Percentiles rank a stretch among this genome's conserved stretches.
Evolutionary conservation across 2,113 vertebrate genomes (phyloP).

Genomic region (Entomyzon cyanotis): DNA sequence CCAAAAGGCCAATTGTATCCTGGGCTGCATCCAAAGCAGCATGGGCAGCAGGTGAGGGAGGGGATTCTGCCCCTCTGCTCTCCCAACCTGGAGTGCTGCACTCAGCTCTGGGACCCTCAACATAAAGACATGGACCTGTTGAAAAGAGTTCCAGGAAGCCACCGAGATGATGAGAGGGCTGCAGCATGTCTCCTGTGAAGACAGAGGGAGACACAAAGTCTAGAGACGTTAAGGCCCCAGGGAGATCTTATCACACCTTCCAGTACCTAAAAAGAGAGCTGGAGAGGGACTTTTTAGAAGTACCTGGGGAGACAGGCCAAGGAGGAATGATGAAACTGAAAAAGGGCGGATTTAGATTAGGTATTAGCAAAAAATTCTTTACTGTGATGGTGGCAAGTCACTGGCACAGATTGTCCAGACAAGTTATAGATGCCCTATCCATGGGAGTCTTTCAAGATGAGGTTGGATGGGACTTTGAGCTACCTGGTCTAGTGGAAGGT

Average conservation of each 20-base stretch:
- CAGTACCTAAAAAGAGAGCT: background rate
- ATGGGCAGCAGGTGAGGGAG: background rate
- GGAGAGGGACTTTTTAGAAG: background rate
- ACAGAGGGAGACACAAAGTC: background rate
- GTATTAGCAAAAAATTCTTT: background rate
- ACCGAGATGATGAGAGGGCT: background rate
- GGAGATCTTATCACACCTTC: background rate
- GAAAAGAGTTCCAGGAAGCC: background rate
- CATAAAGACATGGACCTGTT: background rate
- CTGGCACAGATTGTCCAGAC: background rate
- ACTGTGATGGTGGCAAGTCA: background rate
- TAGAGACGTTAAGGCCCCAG: background rate
- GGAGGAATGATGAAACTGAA: background rate
- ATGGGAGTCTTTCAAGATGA: background rate
- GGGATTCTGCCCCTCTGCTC: background rate
- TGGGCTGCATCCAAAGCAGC: background rate
- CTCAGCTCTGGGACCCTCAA: background rate
- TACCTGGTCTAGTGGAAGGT: background rate
- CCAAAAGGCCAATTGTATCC: background rate
- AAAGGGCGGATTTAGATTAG: background rate
- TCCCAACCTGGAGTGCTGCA: background rate
- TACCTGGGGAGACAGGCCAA: background rate
- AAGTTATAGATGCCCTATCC: background rate
- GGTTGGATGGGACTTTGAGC: background rate
- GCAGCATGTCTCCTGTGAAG: background rate